Evolutionary conservation across 1,140 invertebrate species (phyloP).

Genomic region (Oryctes rhinoceros): DNA sequence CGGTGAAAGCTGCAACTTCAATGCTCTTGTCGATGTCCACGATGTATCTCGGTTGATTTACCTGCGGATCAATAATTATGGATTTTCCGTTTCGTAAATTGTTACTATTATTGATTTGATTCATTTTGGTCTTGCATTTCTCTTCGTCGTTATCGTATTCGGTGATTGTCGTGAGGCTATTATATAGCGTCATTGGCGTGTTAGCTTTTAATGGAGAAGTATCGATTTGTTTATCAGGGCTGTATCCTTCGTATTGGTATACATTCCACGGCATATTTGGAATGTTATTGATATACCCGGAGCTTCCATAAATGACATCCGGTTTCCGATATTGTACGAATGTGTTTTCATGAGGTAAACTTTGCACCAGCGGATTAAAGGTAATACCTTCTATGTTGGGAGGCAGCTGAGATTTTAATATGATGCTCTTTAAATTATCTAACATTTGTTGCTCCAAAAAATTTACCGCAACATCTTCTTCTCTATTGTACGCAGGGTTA

Average conservation of each 20-base stretch:
- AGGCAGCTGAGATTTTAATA: constrained; percentile 43
- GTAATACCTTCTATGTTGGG: constrained; percentile 28
- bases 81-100: constrained; percentile 24
- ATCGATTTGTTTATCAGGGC: constrained; percentile 19
- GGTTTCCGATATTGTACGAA: constrained; percentile 57
- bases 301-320: constrained; percentile 9
- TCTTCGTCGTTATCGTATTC: constrained; percentile 65
- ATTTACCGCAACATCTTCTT: constrained; percentile 55
- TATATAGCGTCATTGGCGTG: constrained; percentile 54
- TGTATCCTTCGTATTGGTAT: constrained; percentile 27
- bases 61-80: not conserved
- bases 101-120: constrained; percentile 59
- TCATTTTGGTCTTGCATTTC: constrained; percentile 58
- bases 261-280: constrained; percentile 41
- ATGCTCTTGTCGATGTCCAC: constrained; percentile 39
- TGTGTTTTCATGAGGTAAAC: constrained; percentile 68
- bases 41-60: constrained; percentile 11
- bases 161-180: constrained; percentile 64
- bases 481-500: constrained; percentile 7
- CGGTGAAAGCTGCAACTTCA: constrained; percentile 39
- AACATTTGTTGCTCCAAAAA: constrained; percentile 54
- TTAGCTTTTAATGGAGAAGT: not conserved
- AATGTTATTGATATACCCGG: constrained; percentile 32
- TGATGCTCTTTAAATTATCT: constrained; percentile 45
- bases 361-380: constrained; percentile 60